Base-by-base conservation (phyloP, 1,140 invertebrate species). In the Penaeus japonicus region DNA sequence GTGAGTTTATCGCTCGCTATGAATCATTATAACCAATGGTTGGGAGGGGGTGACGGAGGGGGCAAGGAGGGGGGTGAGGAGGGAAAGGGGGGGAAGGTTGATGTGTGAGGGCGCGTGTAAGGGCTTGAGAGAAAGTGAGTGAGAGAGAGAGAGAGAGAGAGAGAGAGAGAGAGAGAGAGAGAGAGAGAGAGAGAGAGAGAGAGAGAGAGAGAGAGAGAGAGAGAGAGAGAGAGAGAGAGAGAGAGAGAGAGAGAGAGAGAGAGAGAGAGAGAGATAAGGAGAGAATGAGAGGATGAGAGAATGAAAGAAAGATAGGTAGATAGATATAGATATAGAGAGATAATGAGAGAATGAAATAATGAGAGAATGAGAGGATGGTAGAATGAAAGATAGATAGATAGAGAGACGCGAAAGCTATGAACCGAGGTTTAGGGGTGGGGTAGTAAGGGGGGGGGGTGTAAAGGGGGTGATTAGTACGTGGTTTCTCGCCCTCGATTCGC, bases 1-100 rank as follows among this genome's bases (percentile, higher is more conserved):
- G 84, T 59, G 77, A 59, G 54, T 85, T 85, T 85, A 85, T 85
- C 84, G 84, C 84, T 85, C 47, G 73, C 55, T 59, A 54, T 79
- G 77, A 79, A 79, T 79, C 77, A 53, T 79, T 79, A 79, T 53
- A 78, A 18, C 77, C 77, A 53, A 47, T 27, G 32, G 32, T 20
- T 32, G 73, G 35, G 73, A 39, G 32, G 73, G 20, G 32, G 70
- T 20, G 35, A 32, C 15, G 78, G 35, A n/a, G 78, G 35, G 79
- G 53, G 80, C 3, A n/a, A 20, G 22, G 80, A 59, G 17, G 55
- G 53, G 35, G 55, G 55, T 12, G 54, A 30, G 80, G 24, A 32
- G 35, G 17, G 65, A 27, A n/a, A 18, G 70, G 39, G 18, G 47
- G 15, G 35, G 54, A 27, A 22, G n/a, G 27, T 27, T 80, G 27